Evolutionary conservation across 2,113 vertebrate species (phyloP), one percentile per base, ranked within the genome.

Genomic region (Hyaena hyaena): DNA sequence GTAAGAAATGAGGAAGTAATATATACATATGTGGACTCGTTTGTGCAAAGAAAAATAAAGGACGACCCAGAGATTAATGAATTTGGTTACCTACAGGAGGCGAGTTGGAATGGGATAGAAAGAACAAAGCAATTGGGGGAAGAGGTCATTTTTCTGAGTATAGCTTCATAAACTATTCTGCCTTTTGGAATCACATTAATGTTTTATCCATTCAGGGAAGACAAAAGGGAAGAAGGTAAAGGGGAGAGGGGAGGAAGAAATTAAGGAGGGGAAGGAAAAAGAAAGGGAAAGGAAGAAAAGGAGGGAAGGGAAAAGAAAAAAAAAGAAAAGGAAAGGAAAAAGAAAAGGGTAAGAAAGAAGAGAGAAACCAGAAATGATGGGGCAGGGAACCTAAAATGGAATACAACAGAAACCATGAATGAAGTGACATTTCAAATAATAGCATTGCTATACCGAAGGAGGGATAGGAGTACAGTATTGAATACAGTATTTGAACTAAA

Each of bases 91-190:
- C 63, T 24, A 85, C 2, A 45, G 7, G 19, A 61, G 19, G 45
- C 7, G 21, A 6, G 33, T 8, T 90, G 50, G 15, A 84, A 74
- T 43, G 7, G 12, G 35, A n/a, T 19, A 74, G 31, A 82, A 77
- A 88, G 55, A 33, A 76, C 35, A 58, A 5, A 87, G 28, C 15
- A 94, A 80, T 50, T 61, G 16, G 15, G 63, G 33, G 1, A 1
- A 61, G 10, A 55, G 24, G 7, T 23, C 10, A 84, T 69, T 87
- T 87, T 93, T 39, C 58, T 35, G 53, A 74, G 43, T 76, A 31
- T 33, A 71, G 71, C 17, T 96, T 87, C 90, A 74, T 69, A 88
- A 92, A 76, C 9, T 12, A 73, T 80, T 88, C 68, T 87, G 61
- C 73, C 31, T 48, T 90, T 90, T 81, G 66, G 35, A 87, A 81